A percentile compares a stretch with the other conserved stretches of the same genome.
Evolutionary conservation across 2,797 vertebrate genomes (phyloP).

Genomic region (Argya squamiceps): DNA sequence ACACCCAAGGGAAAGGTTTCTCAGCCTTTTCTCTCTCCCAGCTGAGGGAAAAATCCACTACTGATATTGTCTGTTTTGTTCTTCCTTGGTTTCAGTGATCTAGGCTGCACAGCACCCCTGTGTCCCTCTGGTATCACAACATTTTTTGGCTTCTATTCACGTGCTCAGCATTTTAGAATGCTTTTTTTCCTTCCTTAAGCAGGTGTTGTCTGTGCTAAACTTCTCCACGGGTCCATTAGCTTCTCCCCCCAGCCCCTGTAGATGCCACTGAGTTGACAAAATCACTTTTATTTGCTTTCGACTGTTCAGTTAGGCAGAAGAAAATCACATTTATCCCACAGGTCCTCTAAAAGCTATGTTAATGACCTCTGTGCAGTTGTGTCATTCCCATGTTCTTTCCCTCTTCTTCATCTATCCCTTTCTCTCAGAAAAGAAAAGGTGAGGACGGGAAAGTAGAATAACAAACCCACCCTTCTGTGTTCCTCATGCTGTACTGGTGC

Average conservation of each 20-base stretch:
- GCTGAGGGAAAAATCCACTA: neutral
- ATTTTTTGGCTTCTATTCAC: neutral
- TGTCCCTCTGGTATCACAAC: neutral
- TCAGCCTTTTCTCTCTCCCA: neutral
- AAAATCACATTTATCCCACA: neutral
- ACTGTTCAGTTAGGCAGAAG: neutral
- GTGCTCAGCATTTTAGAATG: neutral
- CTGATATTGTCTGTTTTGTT: neutral
- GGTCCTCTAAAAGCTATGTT: neutral
- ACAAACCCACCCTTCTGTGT: neutral
- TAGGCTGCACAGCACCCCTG: neutral
- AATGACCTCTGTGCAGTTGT: neutral
- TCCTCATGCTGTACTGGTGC: neutral
- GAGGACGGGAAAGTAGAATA: neutral
- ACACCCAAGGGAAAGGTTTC: neutral
- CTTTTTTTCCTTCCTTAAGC: neutral
- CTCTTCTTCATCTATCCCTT: neutral
- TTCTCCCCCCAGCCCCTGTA: rapidly evolving
- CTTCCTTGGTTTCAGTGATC: neutral
- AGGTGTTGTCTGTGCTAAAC: neutral
- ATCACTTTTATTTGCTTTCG: neutral
- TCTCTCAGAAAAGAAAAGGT: neutral
- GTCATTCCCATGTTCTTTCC: neutral
- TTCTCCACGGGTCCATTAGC: neutral
- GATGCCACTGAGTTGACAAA: neutral